Evolutionary conservation across 2,888 invertebrate genomes (phyloP), one percentile per base, ranked within the genome.

Genomic region (Diarsia brunnea): DNA sequence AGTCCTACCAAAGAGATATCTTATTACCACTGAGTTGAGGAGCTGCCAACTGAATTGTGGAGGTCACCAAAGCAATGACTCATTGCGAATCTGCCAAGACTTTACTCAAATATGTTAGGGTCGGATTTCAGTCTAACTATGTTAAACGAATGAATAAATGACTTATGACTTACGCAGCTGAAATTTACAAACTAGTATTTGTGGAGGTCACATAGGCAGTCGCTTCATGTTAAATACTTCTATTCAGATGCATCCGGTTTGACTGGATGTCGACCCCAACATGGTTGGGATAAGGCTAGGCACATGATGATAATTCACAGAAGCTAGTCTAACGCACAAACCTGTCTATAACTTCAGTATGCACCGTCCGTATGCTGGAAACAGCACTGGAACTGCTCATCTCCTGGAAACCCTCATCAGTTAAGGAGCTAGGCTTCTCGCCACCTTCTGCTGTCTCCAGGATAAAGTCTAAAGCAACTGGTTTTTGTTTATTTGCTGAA

Each of bases 361-460:
- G 93, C 10, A 92, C 84, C 5, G 91, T 92, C 79, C 88, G 91
- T 77, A 95, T 92, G 69, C 95, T 95, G 1, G 94, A 94, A 0
- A 91, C 91, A 0, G 92, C 91, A 55, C 94, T 95, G 0, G 94
- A 93, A 65, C 91, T 92, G 63, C 94, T 94, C 95, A 95, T 95
- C 66, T 96, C 96, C 76, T 95, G 95, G 66, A 96, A 96, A 0
- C 96, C 96, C 71, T 96, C 96, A 45, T 96, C 96, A 0, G 94
- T 92, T 11, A 96, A 89, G 0, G 95, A 96, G 11, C 85, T 83
- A 51, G 90, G 92, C 80, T 94, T 94, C 21, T 92, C 90, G 1
- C 61, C 74, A 0, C 90, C 91, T 69, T 95, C 95, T 0, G 89
- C 65, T 8, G 87, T 92, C 78, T 95, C 95, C 4, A 89, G 75